Base-by-base conservation (phyloP, 2,113 vertebrate genomes). In the Hyaena hyaena region DNA sequence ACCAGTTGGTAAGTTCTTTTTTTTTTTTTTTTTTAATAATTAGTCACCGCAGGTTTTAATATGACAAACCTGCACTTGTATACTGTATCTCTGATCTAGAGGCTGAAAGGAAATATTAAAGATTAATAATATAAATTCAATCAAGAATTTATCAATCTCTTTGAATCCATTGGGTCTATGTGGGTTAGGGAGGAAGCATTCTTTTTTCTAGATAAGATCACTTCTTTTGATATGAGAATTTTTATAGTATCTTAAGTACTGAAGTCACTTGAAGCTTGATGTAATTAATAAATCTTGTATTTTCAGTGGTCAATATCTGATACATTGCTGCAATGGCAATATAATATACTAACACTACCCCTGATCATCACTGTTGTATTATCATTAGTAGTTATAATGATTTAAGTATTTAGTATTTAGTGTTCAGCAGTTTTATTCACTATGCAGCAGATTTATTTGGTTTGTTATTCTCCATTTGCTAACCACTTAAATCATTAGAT, bases 1-100 rank as follows among this genome's bases (percentile, higher is more conserved):
- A 92, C 99, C 99, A 95, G 98, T 99, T 97, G 99, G 99, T 99
- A 99, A 99, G 99, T 98, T 97, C 97, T 5, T 0, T 5, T 0
- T 58, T 6, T 0, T 43, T 31, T 23, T 4, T 68, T 68, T 24
- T 50, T 66, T 84, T 55, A 66, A 84, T 53, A 50, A 50, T 11
- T 50, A 79, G 35, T 71, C 77, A 66, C 43, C 58, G 4, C 10
- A 85, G 24, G 33, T 76, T 94, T 90, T 74, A 88, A 55, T 71
- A 73, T 71, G 58, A 58, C 5, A 71, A 31, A 88, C 14, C 15
- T 86, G 19, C 43, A 35, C 14, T 73, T 74, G 4, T 66, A 35
- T 33, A 85, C 50, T 88, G 5, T 45, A n/a, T 58, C 7, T 85
- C 86, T 89, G 33, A 50, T 77, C 1, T 84, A 69, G 10, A 91